These are phyloP conservation scores for Oscheius sp. DNA, from an alignment of 2,888 invertebrate genomes.

Conservation along the genomic window DNA sequence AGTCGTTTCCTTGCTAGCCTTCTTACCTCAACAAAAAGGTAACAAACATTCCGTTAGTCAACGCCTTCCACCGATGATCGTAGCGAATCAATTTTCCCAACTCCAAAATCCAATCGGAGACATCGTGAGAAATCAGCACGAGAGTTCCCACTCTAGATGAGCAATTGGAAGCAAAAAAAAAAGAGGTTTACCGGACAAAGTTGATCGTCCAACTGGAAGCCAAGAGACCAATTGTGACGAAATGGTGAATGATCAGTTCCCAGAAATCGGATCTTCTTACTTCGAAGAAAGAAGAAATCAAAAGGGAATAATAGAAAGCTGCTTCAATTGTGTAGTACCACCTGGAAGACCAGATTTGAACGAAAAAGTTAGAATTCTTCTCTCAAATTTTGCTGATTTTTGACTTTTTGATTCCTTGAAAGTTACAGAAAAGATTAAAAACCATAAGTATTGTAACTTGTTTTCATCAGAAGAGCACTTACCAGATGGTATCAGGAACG, in stretches of 20 bases:
- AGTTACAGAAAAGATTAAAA: no score
- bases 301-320: constrained; percentile 73
- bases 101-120: constrained; percentile 72
- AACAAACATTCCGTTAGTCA: constrained; percentile 60
- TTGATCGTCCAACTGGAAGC: constrained; percentile 71
- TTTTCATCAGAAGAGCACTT: no score
- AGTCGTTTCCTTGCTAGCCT: background rate
- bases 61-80: constrained; percentile 43
- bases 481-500: constrained; percentile 58
- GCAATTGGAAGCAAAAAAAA: background rate
- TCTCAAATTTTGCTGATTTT: no score
- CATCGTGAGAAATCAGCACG: constrained; percentile 72
- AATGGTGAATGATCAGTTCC: constrained; percentile 73
- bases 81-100: constrained; percentile 68
- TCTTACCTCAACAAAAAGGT: constrained; percentile 57
- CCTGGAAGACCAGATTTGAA: constrained; percentile 55
- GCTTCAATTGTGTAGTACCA: constrained; percentile 74
- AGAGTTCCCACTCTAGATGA: constrained; percentile 68
- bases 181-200: constrained; percentile 45
- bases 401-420: no score
- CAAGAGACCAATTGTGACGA: constrained; percentile 72
- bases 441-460: no score
- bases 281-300: constrained; percentile 68
- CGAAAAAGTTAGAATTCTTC: no score
- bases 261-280: constrained; percentile 73